Evolutionary conservation across 2,797 vertebrate species (phyloP).

Genomic region (Cossypha dichroa): DNA sequence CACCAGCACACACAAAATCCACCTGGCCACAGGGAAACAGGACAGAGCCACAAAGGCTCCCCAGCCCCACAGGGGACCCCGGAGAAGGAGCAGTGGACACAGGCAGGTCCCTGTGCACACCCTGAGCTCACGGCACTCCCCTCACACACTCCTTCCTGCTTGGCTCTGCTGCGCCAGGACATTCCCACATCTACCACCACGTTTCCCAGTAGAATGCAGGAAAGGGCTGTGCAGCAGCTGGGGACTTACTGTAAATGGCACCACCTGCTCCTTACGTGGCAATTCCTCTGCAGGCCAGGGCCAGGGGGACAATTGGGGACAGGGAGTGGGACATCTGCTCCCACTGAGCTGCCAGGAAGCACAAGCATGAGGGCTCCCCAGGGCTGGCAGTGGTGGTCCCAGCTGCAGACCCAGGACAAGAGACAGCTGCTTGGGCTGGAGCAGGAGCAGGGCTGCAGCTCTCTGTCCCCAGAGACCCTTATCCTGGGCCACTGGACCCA

Average conservation of each 20-base stretch:
- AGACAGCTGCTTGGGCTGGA: not conserved
- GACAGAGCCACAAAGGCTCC: not conserved
- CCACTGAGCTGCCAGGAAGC: not conserved
- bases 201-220: constrained; percentile 58
- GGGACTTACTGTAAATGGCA: constrained; percentile 70
- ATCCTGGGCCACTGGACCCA: not conserved
- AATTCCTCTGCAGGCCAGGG: not conserved
- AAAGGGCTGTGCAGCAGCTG: constrained; percentile 55
- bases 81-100: not conserved
- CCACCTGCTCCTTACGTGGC: constrained; percentile 62
- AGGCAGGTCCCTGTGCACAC: rapidly evolving
- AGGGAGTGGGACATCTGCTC: not conserved
- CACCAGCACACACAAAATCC: rapidly evolving
- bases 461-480: rapidly evolving
- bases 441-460: not conserved
- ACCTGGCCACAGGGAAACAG: not conserved
- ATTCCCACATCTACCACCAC: not conserved
- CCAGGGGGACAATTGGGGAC: not conserved
- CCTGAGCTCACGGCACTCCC: not conserved
- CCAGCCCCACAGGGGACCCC: rapidly evolving
- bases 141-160: not conserved
- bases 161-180: not conserved
- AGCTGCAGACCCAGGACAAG: rapidly evolving
- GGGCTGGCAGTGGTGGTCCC: not conserved
- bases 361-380: not conserved